Percentiles rank a stretch among this genome's conserved stretches.
Conservation (phyloP, 2,888 invertebrate species). For the Therioaphis trifolii region DNA sequence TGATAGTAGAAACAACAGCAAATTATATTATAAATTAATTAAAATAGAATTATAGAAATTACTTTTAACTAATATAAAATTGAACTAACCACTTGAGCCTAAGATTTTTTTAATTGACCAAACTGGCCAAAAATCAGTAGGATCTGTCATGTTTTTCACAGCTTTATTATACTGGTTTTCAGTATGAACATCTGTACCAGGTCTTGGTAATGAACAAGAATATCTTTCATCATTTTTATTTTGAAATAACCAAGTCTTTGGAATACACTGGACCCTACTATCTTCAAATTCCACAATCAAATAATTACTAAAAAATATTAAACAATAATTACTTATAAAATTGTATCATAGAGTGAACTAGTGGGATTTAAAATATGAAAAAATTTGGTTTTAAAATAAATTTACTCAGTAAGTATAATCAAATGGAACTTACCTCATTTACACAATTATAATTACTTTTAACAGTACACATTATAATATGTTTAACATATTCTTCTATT, state of each 20-base stretch:
- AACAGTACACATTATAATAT: too few species aligned
- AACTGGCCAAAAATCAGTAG: slow-evolving; percentile 3
- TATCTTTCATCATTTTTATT: neutral
- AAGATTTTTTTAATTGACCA: slow-evolving; percentile 4
- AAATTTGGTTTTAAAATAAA: too few species aligned
- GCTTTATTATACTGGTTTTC: slow-evolving; percentile 10
- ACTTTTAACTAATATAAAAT: too few species aligned
- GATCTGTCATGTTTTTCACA: neutral
- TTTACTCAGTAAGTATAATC: too few species aligned
- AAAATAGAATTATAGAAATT: neutral
- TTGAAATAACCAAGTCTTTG: neutral
- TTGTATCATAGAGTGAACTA: neutral
- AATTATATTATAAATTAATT: slow-evolving; percentile 3
- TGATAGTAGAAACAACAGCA: neutral
- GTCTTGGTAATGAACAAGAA: slow-evolving; percentile 2
- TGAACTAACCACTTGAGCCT: neutral
- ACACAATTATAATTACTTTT: too few species aligned
- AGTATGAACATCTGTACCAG: neutral
- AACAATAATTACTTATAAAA: neutral
- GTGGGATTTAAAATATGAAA: too few species aligned
- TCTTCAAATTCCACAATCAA: slow-evolving; percentile 2
- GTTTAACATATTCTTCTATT: too few species aligned
- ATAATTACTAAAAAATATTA: slow-evolving; percentile 6
- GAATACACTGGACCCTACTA: slow-evolving; percentile 7
- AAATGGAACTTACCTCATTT: too few species aligned